phyloP scores from a whole-genome alignment of 2,113 vertebrate species.

The Amazona guildingii region DNA sequence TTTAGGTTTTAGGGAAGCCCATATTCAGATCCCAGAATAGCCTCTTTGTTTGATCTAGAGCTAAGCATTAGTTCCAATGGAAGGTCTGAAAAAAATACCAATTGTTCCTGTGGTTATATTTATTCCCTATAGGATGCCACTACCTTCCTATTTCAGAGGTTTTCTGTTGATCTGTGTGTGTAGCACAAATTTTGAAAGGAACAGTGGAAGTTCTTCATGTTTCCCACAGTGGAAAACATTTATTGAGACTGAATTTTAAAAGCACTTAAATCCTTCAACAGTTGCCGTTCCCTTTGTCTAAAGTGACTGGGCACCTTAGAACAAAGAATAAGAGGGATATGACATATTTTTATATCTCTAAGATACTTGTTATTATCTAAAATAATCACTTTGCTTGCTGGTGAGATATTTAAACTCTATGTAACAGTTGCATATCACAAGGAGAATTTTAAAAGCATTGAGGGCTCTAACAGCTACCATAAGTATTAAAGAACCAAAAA shows the following conservation, averaged over 20 bases:
- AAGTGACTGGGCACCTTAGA: neutral
- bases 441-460: neutral
- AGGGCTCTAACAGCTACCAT: neutral
- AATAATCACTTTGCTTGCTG: neutral
- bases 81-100: conserved; percentile 15
- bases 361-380: neutral
- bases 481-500: neutral
- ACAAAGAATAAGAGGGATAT: neutral
- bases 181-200: neutral
- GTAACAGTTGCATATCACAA: neutral
- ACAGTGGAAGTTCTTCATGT: neutral
- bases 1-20: neutral
- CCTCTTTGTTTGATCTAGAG: neutral
- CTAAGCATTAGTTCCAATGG: neutral
- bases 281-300: neutral
- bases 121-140: neutral
- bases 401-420: neutral
- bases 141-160: neutral
- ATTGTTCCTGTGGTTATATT: neutral
- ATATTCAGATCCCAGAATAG: neutral
- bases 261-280: neutral
- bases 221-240: neutral
- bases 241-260: neutral
- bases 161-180: neutral
- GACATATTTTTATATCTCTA: neutral